These are phyloP conservation scores for Hetaerina americana DNA, from an alignment of 1,140 invertebrate species.

Conservation along the genomic window DNA sequence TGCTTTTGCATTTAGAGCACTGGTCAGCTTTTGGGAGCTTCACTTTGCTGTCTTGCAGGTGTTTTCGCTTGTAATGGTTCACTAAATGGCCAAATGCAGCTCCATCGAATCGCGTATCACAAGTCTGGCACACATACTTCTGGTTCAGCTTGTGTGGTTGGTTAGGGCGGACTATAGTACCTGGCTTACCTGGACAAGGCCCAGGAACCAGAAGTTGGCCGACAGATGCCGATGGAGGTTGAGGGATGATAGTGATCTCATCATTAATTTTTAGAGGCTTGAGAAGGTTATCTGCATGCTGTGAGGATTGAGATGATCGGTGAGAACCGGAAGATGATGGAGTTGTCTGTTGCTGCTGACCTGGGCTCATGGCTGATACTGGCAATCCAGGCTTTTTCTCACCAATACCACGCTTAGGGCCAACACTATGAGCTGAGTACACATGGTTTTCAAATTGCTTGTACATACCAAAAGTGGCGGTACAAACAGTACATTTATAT, in stretches of 20 bases:
- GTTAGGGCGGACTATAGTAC: neutral
- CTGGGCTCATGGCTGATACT: slow-evolving; percentile 23
- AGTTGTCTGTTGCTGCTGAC: slow-evolving; percentile 21
- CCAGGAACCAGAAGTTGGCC: neutral
- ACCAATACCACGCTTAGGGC: slow-evolving; percentile 64
- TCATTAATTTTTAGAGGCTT: slow-evolving; percentile 83
- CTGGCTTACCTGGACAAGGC: neutral
- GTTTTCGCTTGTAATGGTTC: slow-evolving; percentile 5
- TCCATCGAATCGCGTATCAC: slow-evolving; percentile 5
- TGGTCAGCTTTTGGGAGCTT: slow-evolving; percentile 5
- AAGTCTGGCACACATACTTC: slow-evolving; percentile 1
- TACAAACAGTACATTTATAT: slow-evolving; percentile 90
- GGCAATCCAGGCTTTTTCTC: slow-evolving; percentile 40
- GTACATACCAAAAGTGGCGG: slow-evolving; percentile 88
- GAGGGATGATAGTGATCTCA: slow-evolving; percentile 84
- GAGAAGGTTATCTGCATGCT: slow-evolving; percentile 51
- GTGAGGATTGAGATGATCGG: slow-evolving; percentile 24
- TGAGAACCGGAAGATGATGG: slow-evolving; percentile 23
- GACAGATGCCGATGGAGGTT: slow-evolving; percentile 38
- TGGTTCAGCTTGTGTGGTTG: neutral
- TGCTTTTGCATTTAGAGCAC: slow-evolving; percentile 1
- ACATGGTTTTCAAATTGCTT: slow-evolving; percentile 90
- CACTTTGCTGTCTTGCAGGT: neutral
- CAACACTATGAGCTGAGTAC: slow-evolving; percentile 79
- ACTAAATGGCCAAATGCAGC: neutral